Base-by-base conservation (phyloP, 2,113 vertebrate species). In the Periophthalmodon schlosseri region DNA sequence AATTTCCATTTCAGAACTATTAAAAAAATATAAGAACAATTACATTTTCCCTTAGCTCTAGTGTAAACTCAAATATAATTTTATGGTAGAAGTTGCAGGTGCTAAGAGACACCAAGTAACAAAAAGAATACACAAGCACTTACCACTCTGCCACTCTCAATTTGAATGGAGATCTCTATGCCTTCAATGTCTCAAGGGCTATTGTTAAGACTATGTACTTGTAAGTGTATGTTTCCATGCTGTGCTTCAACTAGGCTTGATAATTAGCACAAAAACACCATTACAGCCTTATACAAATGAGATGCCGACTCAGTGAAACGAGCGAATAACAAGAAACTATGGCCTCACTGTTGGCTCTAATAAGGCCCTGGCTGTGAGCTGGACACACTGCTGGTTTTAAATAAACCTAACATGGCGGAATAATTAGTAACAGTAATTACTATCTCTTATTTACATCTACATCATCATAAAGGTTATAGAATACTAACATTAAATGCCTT, bases 261-360 rank as follows among this genome's bases (percentile, higher is more conserved):
- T 80, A 82, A 83, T 83, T 84, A 79, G 69, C 84, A 77, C 60
- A 76, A 80, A 75, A 88, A 85, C 79, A 81, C 75, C 73, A 73
- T 60, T 28, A 77, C 65, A 64, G 70, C 70, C 47, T 81, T 56
- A 65, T 39, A 70, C 76, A 89, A 80, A 84, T 83, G 54, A 79
- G 68, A 82, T 63, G 33, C 65, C 72, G 34, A 70, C 78, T 58
- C 64, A 74, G 57, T 72, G 77, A 84, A 87, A 80, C 57, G 74
- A 70, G 74, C 56, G 57, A 76, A 84, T 76, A 78, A 74, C 58
- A 0, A 52, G 75, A 24, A 64, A 74, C 24, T 71, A 73, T 66
- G 68, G 75, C 76, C 76, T 88, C 49, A 68, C 28, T 80, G 63
- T 87, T 18, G 20, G 49, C 13, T 52, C 69, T 68, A 73, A 72